These are phyloP conservation scores for Zenarchopterus dispar DNA, from an alignment of 2,797 vertebrate genomes.

Conservation along the genomic window DNA sequence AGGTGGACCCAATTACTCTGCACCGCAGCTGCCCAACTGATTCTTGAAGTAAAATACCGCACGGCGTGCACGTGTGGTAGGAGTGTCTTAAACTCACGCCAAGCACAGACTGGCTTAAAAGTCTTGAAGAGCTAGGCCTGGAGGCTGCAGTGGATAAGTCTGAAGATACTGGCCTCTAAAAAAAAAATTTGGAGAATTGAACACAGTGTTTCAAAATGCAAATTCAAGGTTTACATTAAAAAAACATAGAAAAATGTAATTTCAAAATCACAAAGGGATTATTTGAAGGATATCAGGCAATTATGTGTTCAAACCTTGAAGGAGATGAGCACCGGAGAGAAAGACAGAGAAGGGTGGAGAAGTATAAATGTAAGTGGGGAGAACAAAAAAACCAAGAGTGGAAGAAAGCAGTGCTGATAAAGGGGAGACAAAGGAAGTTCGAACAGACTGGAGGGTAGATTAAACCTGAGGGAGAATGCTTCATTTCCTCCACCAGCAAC, in stretches of 20 bases:
- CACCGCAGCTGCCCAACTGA: background rate
- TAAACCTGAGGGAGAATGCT: slow-evolving; percentile 67
- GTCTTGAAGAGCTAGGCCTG: background rate
- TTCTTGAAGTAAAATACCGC: background rate
- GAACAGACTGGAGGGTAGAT: slow-evolving; percentile 63
- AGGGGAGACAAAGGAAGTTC: slow-evolving; percentile 52
- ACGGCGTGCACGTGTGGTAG: too few relatives aligned
- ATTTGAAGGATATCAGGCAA: slow-evolving; percentile 53
- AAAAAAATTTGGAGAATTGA: slow-evolving; percentile 1
- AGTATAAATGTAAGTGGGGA: slow-evolving; percentile 9
- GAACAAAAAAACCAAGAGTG: slow-evolving; percentile 19
- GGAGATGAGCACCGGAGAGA: slow-evolving; percentile 35
- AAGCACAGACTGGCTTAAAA: background rate
- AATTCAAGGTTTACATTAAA: slow-evolving; percentile 22
- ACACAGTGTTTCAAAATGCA: slow-evolving; percentile 31
- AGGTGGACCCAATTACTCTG: slow-evolving; percentile 22
- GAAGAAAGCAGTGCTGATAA: slow-evolving; percentile 43
- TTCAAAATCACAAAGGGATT: slow-evolving; percentile 49
- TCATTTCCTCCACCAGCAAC: slow-evolving; percentile 61
- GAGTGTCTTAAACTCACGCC: background rate
- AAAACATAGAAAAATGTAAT: slow-evolving; percentile 38
- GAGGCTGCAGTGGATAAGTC: background rate
- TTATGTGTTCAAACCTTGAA: slow-evolving; percentile 61
- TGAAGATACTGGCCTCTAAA: background rate
- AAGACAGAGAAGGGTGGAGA: slow-evolving; percentile 9